Evolutionary conservation across 2,888 invertebrate species (phyloP).

Genomic region (Venustoraphidia nigricollis): DNA sequence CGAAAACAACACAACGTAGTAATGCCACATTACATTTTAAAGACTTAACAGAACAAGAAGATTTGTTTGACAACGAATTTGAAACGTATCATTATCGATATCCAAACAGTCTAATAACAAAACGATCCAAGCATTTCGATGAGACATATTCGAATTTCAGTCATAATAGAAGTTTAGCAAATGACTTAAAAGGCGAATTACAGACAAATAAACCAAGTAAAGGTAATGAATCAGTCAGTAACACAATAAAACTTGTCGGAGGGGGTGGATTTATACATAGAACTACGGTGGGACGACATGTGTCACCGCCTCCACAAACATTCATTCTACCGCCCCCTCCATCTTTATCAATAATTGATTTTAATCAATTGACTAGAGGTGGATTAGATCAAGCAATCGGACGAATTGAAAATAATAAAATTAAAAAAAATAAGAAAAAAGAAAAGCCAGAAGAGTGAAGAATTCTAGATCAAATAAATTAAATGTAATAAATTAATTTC

Average conservation of each 20-base stretch:
- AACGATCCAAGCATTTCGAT: background rate
- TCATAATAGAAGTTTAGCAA: too few species aligned
- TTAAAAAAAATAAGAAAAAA: too few species aligned
- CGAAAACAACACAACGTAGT: slow-evolving; percentile 29
- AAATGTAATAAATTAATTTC: too few species aligned
- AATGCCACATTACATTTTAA: slow-evolving; percentile 35
- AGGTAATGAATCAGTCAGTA: background rate
- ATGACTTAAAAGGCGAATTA: too few species aligned
- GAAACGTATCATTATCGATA: background rate
- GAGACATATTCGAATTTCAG: background rate
- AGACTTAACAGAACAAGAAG: slow-evolving; percentile 23
- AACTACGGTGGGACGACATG: slow-evolving; percentile 8
- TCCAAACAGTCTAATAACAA: slow-evolving; percentile 2
- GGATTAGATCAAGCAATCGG: slow-evolving; percentile 34
- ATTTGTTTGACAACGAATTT: background rate
- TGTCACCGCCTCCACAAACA: slow-evolving; percentile 18
- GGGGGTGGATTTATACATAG: slow-evolving; percentile 5
- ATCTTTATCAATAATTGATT: slow-evolving; percentile 55
- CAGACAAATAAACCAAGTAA: background rate
- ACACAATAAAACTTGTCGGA: slow-evolving; percentile 8
- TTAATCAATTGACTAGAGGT: slow-evolving; percentile 49
- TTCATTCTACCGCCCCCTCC: slow-evolving; percentile 37
- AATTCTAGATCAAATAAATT: too few species aligned
- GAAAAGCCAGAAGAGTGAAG: too few species aligned
- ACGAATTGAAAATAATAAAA: too few species aligned